Percentiles rank a stretch among this genome's conserved stretches.
Evolutionary conservation across 2,797 vertebrate genomes (phyloP).

Genomic region (Rhodeus uyekii): DNA sequence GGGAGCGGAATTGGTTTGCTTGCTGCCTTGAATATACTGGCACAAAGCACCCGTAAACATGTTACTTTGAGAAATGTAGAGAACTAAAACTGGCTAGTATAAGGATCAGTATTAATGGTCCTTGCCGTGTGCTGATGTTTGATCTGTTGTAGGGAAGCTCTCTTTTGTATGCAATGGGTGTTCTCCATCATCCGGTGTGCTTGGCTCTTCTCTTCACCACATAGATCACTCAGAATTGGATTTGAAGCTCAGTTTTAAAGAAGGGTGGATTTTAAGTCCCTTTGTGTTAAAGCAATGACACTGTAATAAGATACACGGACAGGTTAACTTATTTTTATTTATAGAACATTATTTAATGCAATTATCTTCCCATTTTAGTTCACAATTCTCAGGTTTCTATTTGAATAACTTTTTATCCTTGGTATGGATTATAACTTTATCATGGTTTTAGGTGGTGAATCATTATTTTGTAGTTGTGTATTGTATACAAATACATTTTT

Average conservation of each 20-base stretch:
- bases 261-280: neutral
- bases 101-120: neutral
- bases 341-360: neutral
- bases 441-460: neutral
- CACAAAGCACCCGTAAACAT: neutral
- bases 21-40: neutral
- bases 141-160: neutral
- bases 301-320: too few relatives aligned
- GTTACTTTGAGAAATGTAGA: neutral
- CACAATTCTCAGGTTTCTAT: neutral
- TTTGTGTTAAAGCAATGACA: neutral
- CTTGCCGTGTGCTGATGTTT: neutral
- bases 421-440: neutral
- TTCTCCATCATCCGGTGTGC: conserved; percentile 29
- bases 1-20: neutral
- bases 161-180: conserved; percentile 41
- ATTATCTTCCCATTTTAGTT: neutral
- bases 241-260: neutral
- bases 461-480: neutral
- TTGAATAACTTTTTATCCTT: neutral
- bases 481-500: neutral
- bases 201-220: conserved; percentile 11
- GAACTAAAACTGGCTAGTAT: neutral
- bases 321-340: neutral
- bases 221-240: conserved; percentile 12